Conservation (phyloP, 2,113 vertebrate species). For the Thymallus thymallus region DNA sequence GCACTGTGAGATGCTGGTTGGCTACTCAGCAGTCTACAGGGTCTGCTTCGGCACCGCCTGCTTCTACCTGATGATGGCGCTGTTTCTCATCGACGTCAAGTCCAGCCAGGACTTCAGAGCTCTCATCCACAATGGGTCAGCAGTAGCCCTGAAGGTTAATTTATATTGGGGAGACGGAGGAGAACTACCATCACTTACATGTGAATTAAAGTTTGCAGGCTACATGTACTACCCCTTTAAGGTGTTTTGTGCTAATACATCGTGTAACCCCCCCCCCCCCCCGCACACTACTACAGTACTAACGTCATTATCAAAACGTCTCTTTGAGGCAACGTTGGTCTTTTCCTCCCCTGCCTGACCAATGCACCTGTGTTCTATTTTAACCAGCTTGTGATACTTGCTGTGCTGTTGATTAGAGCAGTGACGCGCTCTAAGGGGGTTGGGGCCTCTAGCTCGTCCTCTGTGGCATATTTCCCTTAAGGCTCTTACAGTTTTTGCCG, state of each 20-base stretch:
- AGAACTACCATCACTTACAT: too few relatives aligned
- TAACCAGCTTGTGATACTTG: conserved; percentile 45
- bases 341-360: too few relatives aligned
- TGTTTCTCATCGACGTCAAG: conserved; percentile 86
- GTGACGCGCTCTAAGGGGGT: conserved; percentile 28
- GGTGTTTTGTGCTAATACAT: too few relatives aligned
- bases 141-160: conserved; percentile 5
- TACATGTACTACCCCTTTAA: too few relatives aligned
- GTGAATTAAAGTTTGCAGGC: too few relatives aligned
- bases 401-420: conserved; percentile 37
- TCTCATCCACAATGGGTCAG: conserved; percentile 86
- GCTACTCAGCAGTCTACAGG: conserved; percentile 87
- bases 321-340: too few relatives aligned
- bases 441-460: conserved; percentile 7
- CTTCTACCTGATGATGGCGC: conserved; percentile 88
- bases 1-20: conserved; percentile 85
- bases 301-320: too few relatives aligned
- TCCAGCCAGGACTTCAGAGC: conserved; percentile 84
- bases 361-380: background rate
- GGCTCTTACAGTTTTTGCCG: too few relatives aligned
- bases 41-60: conserved; percentile 89
- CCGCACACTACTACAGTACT: too few relatives aligned
- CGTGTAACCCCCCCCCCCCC: too few relatives aligned
- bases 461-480: conserved; percentile 33
- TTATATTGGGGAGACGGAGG: background rate